These are phyloP conservation scores for Limnephilus auricula DNA, from an alignment of 2,888 invertebrate species.

Conservation along the genomic window DNA sequence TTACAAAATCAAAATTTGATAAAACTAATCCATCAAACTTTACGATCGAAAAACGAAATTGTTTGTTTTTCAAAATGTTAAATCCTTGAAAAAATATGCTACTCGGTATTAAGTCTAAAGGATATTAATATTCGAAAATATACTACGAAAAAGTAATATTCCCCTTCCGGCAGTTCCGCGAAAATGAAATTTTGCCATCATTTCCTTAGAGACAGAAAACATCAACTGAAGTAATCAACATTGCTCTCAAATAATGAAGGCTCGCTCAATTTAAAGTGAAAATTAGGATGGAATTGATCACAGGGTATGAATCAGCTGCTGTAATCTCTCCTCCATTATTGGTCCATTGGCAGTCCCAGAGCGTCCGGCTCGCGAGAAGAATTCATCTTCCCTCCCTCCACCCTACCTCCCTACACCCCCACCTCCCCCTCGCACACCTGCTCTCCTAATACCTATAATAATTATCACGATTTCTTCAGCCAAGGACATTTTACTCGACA, in stretches of 20 bases:
- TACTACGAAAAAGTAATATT: background rate
- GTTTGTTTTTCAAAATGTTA: no score
- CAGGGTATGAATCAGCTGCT: slow-evolving; percentile 26
- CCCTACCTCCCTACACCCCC: background rate
- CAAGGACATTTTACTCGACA: background rate
- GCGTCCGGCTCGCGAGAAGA: slow-evolving; percentile 42
- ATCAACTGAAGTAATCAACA: slow-evolving; percentile 4
- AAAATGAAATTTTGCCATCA: background rate
- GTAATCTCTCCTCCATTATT: slow-evolving; percentile 32
- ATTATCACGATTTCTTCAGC: slow-evolving; percentile 3
- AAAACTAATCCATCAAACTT: no score
- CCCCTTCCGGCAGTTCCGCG: background rate
- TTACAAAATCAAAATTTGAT: no score
- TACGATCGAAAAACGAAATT: no score
- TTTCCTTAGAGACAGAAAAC: background rate
- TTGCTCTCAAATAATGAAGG: slow-evolving; percentile 27
- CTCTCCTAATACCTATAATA: slow-evolving; percentile 60
- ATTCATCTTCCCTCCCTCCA: slow-evolving; percentile 6
- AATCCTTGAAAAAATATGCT: no score
- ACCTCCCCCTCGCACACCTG: slow-evolving; percentile 3
- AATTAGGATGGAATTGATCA: slow-evolving; percentile 40
- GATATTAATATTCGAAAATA: background rate
- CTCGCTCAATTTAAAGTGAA: slow-evolving; percentile 23
- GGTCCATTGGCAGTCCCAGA: slow-evolving; percentile 36
- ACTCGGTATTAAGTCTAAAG: no score